Evolutionary conservation across 2,113 vertebrate genomes (phyloP), one percentile per base, ranked within the genome.

Genomic region (Rhizomys pruinosus): DNA sequence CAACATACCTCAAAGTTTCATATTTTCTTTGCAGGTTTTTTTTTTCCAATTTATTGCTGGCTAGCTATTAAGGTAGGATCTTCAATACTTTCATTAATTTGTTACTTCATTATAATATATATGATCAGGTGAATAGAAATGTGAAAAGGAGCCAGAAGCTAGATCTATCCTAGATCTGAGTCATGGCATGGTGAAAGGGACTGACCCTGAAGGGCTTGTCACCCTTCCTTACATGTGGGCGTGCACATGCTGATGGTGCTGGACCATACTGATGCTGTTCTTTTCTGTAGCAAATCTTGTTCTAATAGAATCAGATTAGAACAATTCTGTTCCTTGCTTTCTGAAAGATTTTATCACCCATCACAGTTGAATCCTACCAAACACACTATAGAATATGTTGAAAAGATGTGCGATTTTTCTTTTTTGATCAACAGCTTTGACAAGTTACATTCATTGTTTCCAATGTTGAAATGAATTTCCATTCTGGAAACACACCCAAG

Each of bases 381-480:
- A 37, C 27, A 32, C 15, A 61, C 39, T 82, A 66, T 78, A 64
- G 61, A 32, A 16, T 55, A 52, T 52, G 47, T 61, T 3, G 71
- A 66, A 74, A 68, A 5, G 44, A 47, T 79, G 19, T 34, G 20
- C 37, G 25, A 61, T 61, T 84, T 93, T 77, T 86, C 39, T 66
- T 82, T 15, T 27, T 92, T 59, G 61, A 23, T 76, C 61, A 61
- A 8, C 72, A 66, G 61, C 42, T 27, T 32, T 59, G 55, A 52
- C 47, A 84, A 69, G 59, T 69, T 42, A 3, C 71, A 63, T 47
- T 93, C 52, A 81, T 52, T 61, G 59, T 90, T 94, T 89, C 19
- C 29, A 66, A 19, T 39, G 47, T 87, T 55, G 82, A 44, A 44
- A 68, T 29, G 61, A 68, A 61, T 57, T 82, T 82, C 29, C 34